phyloP scores from a whole-genome alignment of 2,888 invertebrate genomes.

The Tiphia femorata region DNA sequence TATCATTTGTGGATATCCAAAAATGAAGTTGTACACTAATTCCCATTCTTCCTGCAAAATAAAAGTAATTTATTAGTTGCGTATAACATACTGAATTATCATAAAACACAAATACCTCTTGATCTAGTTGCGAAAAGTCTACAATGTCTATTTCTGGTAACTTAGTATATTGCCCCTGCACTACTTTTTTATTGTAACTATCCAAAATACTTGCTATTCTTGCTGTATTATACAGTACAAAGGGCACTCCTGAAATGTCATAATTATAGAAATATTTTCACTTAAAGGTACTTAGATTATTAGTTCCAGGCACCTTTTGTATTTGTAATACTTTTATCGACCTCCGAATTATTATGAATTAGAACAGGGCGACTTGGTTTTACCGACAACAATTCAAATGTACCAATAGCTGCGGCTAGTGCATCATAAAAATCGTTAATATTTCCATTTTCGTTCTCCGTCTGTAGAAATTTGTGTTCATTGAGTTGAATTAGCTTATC shows the following conservation, averaged over 20 bases:
- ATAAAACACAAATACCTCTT: conserved; percentile 72
- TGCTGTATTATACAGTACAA: conserved; percentile 84
- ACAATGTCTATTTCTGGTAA: conserved; percentile 73
- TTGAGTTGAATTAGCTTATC: conserved; percentile 62
- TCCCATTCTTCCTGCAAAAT: conserved; percentile 83
- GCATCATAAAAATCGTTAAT: conserved; percentile 70
- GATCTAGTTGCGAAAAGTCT: conserved; percentile 75
- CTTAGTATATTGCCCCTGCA: conserved; percentile 73
- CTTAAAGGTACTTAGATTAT: background rate
- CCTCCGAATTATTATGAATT: conserved; percentile 68
- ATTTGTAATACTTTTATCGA: background rate
- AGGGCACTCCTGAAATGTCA: conserved; percentile 75
- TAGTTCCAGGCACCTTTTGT: background rate
- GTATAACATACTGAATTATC: background rate
- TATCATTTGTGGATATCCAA: conserved; percentile 76
- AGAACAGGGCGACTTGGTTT: conserved; percentile 75
- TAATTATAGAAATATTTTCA: background rate
- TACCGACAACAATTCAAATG: conserved; percentile 78
- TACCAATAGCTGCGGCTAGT: conserved; percentile 77
- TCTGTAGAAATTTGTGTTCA: conserved; percentile 76
- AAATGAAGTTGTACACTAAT: conserved; percentile 77
- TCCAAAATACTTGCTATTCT: conserved; percentile 77
- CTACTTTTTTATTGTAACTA: conserved; percentile 74
- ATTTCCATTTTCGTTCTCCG: conserved; percentile 70
- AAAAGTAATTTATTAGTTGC: conserved; percentile 23